phyloP scores from a whole-genome alignment of 2,113 vertebrate genomes.

The Ameiurus melas region DNA sequence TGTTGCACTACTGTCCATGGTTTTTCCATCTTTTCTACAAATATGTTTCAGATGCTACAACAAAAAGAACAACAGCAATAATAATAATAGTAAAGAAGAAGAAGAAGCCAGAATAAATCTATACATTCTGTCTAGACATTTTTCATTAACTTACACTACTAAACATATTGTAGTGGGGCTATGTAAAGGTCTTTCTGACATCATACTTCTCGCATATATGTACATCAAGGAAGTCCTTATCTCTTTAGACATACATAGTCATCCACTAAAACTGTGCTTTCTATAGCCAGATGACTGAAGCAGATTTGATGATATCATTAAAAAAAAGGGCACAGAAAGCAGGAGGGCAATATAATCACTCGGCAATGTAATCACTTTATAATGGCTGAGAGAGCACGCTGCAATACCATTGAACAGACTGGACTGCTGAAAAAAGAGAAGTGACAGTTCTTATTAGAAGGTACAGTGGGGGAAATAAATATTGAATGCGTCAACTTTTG shows the following conservation, averaged over 20 bases:
- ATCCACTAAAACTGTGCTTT: slow-evolving; percentile 1
- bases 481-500: no score
- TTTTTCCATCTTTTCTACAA: background rate
- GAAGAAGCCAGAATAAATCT: background rate
- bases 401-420: background rate
- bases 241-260: slow-evolving; percentile 21
- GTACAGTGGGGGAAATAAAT: no score
- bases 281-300: background rate
- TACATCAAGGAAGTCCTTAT: slow-evolving; percentile 9
- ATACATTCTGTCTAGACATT: background rate
- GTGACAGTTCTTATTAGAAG: background rate
- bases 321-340: slow-evolving; percentile 41
- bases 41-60: background rate
- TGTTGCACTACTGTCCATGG: background rate
- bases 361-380: slow-evolving; percentile 45
- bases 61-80: background rate
- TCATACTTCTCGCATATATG: background rate
- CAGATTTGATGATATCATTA: slow-evolving; percentile 47
- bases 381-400: slow-evolving; percentile 24
- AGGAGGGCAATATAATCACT: slow-evolving; percentile 47
- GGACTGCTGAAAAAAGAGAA: background rate
- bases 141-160: no score
- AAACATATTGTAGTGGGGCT: background rate
- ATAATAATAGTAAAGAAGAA: background rate
- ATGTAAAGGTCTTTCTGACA: background rate